Base-by-base conservation (phyloP, 2,113 vertebrate genomes). In the Columba janthina region DNA sequence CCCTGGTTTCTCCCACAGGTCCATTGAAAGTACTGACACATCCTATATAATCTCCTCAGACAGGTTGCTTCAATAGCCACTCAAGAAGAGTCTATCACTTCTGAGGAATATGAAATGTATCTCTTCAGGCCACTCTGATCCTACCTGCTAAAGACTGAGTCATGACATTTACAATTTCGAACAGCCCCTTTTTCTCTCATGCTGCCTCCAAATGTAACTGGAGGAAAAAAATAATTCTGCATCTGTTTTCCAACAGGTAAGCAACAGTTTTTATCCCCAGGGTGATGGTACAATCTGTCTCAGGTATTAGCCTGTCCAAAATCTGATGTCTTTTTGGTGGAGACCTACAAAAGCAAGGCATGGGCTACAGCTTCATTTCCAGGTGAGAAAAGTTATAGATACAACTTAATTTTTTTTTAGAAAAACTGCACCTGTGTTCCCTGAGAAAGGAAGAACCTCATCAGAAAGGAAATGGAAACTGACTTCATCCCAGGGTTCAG, bases 21-120 rank as follows among this genome's bases (percentile, higher is more conserved):
- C n/a, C 14, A 2, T 0, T 38, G 64, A 84, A 80, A 32, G 17
- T 70, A 24, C 34, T 29, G 53, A n/a, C 51, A 48, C 31, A 62
- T 56, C 40, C 51, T 48, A 46, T 5, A 4, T 50, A 24, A n/a
- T 83, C 31, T 70, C 11, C 34, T 83, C 0, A 0, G 44, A 18
- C 29, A 67, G 34, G 8, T 9, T 69, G 28, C 69, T 54, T 81
- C 69, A 74, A 29, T 4, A 57, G 36, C 44, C 32, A 18, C 69
- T 51, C 51, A 54, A n/a, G 34, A 64, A 82, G 53, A 71, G 11
- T 31, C 57, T 40, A 25, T 12, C 16, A 20, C 6, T 44, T 75
- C 73, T 67, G 21, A 70, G 16, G n/a, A 67, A 40, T 19, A 56
- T 6, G 21, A 81, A 74, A 71, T n/a, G 15, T 17, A 9, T 24